Percentiles rank a stretch among this genome's conserved stretches.
phyloP scores from a whole-genome alignment of 2,888 invertebrate genomes.

The Prenolepis imparis region DNA sequence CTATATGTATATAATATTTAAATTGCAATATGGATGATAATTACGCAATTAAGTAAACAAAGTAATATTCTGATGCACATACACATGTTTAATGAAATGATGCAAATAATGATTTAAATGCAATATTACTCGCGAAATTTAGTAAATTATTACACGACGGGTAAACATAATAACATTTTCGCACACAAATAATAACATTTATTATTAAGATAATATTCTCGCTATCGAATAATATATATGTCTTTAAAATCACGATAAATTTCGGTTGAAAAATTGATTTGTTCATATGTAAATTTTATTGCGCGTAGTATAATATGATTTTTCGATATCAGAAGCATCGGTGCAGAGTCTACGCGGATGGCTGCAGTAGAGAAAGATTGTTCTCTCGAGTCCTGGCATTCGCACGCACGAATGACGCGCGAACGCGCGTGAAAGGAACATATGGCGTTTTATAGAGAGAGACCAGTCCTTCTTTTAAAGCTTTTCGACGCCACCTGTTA shows the following conservation, averaged over 20 bases:
- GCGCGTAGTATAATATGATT: conserved; percentile 6
- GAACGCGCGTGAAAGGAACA: conserved; percentile 63
- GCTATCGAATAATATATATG: not conserved
- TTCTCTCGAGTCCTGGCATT: conserved; percentile 32
- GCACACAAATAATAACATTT: not conserved
- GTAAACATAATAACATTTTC: conserved; percentile 19
- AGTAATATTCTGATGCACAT: conserved; percentile 7
- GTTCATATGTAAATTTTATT: not conserved
- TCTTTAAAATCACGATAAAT: not conserved
- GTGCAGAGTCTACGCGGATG: not conserved
- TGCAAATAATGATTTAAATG: conserved; percentile 33
- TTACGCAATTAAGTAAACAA: conserved; percentile 39
- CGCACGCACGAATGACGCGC: conserved; percentile 52
- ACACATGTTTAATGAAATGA: not conserved
- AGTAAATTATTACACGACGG: not conserved
- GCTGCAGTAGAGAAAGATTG: conserved; percentile 15
- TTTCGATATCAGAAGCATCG: not conserved
- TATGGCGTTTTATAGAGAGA: conserved; percentile 49
- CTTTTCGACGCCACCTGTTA: conserved; percentile 76
- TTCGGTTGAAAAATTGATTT: not conserved
- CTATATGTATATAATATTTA: not conserved
- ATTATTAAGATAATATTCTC: not conserved
- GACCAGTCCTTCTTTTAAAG: conserved; percentile 50
- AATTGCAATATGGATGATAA: conserved; percentile 42
- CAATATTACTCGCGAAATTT: conserved; percentile 40